Percentiles rank a stretch among this genome's conserved stretches.
Conservation (phyloP, 2,888 invertebrate species). For the Idaea biselata region DNA sequence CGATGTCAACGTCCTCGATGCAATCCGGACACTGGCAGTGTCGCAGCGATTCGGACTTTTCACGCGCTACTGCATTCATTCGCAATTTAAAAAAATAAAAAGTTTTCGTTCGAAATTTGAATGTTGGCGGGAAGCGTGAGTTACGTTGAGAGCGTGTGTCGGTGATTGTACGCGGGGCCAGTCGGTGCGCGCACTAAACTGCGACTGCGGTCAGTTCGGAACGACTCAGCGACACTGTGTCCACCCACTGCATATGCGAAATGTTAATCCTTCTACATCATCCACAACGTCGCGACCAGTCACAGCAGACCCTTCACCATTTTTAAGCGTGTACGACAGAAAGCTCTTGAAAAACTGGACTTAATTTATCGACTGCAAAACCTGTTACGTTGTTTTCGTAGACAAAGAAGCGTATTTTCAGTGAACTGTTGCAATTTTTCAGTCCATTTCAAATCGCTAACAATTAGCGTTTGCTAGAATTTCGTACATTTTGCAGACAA, state of each 20-base stretch:
- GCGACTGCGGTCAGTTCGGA: constrained; percentile 71
- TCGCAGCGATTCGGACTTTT: constrained; percentile 59
- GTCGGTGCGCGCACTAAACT: constrained; percentile 58
- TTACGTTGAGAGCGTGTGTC: constrained; percentile 68
- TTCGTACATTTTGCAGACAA: background rate
- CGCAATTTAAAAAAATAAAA: constrained; percentile 50
- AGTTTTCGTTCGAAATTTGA: constrained; percentile 56
- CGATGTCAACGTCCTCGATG: constrained; percentile 71
- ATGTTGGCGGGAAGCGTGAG: constrained; percentile 71
- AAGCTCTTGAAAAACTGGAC: constrained; percentile 40
- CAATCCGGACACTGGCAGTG: constrained; percentile 68
- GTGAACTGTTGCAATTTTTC: constrained; percentile 39
- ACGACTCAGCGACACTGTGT: constrained; percentile 55
- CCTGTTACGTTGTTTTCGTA: constrained; percentile 28
- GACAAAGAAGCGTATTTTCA: constrained; percentile 40
- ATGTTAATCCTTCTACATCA: constrained; percentile 63
- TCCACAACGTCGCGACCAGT: constrained; percentile 32
- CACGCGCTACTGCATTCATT: constrained; percentile 66
- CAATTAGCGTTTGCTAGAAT: constrained; percentile 37
- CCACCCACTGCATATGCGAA: constrained; percentile 59
- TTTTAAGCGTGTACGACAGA: constrained; percentile 18
- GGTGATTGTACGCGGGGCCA: constrained; percentile 57
- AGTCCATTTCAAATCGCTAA: constrained; percentile 45
- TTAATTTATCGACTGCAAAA: constrained; percentile 28
- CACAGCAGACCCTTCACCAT: constrained; percentile 29